Evolutionary conservation across 1,140 invertebrate species (phyloP).

Genomic region (Drosophila micromelanica): DNA sequence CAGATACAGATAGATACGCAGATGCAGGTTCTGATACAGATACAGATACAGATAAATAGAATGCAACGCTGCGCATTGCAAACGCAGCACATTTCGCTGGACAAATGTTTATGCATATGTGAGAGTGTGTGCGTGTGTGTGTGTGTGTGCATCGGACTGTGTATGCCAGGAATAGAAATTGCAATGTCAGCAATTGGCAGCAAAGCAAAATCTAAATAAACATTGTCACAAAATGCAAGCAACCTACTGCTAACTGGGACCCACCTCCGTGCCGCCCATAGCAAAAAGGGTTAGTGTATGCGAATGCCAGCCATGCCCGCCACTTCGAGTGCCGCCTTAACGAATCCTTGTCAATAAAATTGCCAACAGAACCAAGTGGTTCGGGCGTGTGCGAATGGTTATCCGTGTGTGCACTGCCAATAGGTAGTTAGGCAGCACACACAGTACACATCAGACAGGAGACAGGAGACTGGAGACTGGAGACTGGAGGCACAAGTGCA

Average conservation of each 20-base stretch:
- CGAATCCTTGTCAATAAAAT: slow-evolving; percentile 75
- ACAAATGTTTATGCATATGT: slow-evolving; percentile 19
- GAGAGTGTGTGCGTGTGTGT: slow-evolving; percentile 36
- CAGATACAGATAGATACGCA: slow-evolving; percentile 19
- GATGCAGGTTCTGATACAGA: slow-evolving; percentile 17
- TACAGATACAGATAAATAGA: slow-evolving; percentile 53
- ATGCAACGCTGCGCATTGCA: slow-evolving; percentile 74
- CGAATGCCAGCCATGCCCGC: slow-evolving; percentile 2
- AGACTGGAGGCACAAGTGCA: slow-evolving; percentile 49
- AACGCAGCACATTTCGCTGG: slow-evolving; percentile 66
- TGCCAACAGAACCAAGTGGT: slow-evolving; percentile 63
- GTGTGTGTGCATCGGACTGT: slow-evolving; percentile 46
- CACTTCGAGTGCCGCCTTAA: slow-evolving; percentile 28
- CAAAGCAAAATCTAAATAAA: slow-evolving; percentile 82
- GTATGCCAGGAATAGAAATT: slow-evolving; percentile 76
- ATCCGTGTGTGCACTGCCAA: slow-evolving; percentile 60
- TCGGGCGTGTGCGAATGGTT: slow-evolving; percentile 13
- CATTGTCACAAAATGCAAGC: slow-evolving; percentile 82
- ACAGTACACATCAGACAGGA: neutral
- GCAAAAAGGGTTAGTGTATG: slow-evolving; percentile 45
- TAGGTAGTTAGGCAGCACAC: slow-evolving; percentile 70
- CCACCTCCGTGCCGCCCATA: neutral
- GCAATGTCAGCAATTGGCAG: slow-evolving; percentile 83
- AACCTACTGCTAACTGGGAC: slow-evolving; percentile 27
- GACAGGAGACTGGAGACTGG: neutral